These are phyloP conservation scores for Orientallactaga bullata DNA, from an alignment of 2,113 vertebrate genomes.

Conservation along the genomic window DNA sequence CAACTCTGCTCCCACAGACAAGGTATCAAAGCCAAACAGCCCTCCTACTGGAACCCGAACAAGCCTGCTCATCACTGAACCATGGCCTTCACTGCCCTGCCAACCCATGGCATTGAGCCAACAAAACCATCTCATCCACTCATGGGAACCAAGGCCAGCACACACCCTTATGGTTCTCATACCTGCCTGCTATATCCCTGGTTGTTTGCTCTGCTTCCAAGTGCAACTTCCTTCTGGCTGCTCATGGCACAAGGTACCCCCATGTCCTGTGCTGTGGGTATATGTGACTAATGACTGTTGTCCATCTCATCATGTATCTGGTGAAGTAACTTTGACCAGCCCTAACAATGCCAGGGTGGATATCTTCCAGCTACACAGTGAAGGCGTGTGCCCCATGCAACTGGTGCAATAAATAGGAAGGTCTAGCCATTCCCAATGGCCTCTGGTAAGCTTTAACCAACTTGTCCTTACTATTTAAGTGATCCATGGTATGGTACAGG, in stretches of 20 bases:
- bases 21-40: neutral
- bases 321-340: no score
- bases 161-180: neutral
- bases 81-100: neutral
- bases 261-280: no score
- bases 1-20: neutral
- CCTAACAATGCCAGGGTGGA: neutral
- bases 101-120: neutral
- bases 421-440: accelerated
- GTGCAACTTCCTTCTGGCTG: neutral
- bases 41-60: neutral
- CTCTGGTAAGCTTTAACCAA: neutral
- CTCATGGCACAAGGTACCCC: neutral
- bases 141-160: neutral
- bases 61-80: neutral
- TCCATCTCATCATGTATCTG: neutral
- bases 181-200: neutral
- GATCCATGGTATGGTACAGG: no score
- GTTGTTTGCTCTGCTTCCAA: neutral
- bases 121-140: neutral
- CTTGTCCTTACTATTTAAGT: neutral
- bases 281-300: neutral
- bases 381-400: no score
- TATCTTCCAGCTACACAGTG: neutral
- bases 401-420: no score